Evolutionary conservation across 2,888 invertebrate genomes (phyloP), one percentile per base, ranked within the genome.

Genomic region (Rhimphoctona megacephalus): DNA sequence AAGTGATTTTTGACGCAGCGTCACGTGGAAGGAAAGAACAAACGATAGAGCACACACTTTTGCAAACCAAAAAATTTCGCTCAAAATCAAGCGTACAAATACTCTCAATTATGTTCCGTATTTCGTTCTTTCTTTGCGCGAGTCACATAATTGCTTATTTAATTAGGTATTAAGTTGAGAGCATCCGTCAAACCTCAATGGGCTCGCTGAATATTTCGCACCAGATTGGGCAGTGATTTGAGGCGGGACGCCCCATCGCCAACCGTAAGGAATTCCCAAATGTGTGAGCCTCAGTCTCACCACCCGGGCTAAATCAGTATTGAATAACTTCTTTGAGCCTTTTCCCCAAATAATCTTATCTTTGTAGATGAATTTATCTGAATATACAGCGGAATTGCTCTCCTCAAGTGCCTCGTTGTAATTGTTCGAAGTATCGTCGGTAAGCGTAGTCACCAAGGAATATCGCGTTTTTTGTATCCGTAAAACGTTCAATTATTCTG

Each of bases 171-270:
- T 69, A 78, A 82, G 19, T 19, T 19, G 64, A 46, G 33, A 74
- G 11, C 30, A 67, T 72, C 17, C 79, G 87, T 89, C 88, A 89
- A 30, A 85, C 74, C 33, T 89, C 89, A 69, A 78, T 72, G 33
- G 87, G 76, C 74, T 89, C 88, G 46, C 89, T 90, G 87, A 94
- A 95, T 81, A 96, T 94, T 93, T 97, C 97, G n/a, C 96, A 96
- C 97, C 97, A 98, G 2, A 97, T 94, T 1, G 98, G 98, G 90
- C 96, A 97, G 93, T 96, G 96, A 54, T 96, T 96, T 39, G 97
- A 97, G 1, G 96, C 97, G 0, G 96, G 95, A 0, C 98, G 17
- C 97, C 97, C 97, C 97, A 97, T 25, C 96, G 96, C 97, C 97
- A 98, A 6, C 97, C 97, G n/a, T 96, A 95, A 0, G 98, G 98